A percentile compares a stretch with the other conserved stretches of the same genome.
These are phyloP conservation scores for Schizaphis graminum DNA, from an alignment of 2,888 invertebrate species.

Conservation along the genomic window DNA sequence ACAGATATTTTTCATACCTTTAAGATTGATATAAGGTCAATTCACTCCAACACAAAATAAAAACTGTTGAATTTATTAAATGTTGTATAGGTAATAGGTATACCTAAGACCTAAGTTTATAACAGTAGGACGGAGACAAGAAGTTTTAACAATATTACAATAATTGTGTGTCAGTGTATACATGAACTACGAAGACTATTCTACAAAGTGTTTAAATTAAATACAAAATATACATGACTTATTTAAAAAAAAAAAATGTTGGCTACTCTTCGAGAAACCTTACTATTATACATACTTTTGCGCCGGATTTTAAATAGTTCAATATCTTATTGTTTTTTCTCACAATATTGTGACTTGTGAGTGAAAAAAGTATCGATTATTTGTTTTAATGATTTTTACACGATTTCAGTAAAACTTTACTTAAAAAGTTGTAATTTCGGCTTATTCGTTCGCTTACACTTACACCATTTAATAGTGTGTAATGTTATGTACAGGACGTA, in stretches of 20 bases:
- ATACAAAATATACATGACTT: not conserved
- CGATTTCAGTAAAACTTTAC: not conserved
- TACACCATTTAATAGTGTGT: not conserved
- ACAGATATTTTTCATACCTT: not conserved
- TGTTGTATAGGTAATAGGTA: no score
- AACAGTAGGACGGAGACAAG: not conserved
- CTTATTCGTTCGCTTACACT: not conserved
- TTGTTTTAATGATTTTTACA: not conserved
- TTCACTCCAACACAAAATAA: not conserved
- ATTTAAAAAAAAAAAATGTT: not conserved
- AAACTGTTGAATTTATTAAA: not conserved
- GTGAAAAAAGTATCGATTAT: not conserved
- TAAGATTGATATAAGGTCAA: not conserved
- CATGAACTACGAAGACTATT: not conserved
- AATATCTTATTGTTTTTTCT: not conserved
- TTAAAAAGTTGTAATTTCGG: not conserved
- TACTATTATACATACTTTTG: no score
- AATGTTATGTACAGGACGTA: not conserved
- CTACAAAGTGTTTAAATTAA: not conserved
- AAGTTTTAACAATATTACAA: not conserved
- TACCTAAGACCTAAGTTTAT: not conserved
- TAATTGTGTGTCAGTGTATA: not conserved
- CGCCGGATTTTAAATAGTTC: not conserved
- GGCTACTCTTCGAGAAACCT: not conserved
- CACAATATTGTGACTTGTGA: not conserved